These are phyloP conservation scores for Sebastes minor DNA, from an alignment of 2,797 vertebrate species.

Conservation along the genomic window DNA sequence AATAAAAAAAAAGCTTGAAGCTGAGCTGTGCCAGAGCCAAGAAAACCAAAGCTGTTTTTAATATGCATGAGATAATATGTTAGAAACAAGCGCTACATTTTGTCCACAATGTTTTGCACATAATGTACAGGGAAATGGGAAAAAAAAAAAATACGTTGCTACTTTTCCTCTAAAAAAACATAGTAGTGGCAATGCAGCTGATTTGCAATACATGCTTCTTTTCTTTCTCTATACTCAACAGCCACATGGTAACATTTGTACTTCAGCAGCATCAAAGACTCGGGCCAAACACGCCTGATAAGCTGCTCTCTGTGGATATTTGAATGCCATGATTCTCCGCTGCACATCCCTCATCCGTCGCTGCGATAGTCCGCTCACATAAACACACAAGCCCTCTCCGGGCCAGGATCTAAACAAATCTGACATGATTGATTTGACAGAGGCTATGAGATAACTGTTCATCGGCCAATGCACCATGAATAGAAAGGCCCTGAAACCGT, in stretches of 20 bases:
- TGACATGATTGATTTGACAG: constrained; percentile 82
- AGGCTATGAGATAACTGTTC: constrained; percentile 81
- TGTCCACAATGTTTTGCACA: constrained; percentile 22
- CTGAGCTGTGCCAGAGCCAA: constrained; percentile 49
- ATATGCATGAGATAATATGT: constrained; percentile 43
- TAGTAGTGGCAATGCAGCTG: constrained; percentile 11
- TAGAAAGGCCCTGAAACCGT: constrained; percentile 71
- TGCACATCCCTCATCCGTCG: constrained; percentile 69
- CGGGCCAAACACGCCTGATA: constrained; percentile 72
- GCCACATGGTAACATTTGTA: constrained; percentile 62
- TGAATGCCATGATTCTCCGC: constrained; percentile 64
- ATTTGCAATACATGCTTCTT: constrained; percentile 22
- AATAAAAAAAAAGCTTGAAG: constrained; percentile 32
- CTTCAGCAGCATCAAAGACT: constrained; percentile 66
- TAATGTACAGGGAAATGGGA: not conserved
- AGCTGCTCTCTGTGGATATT: constrained; percentile 71
- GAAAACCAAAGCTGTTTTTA: constrained; percentile 49
- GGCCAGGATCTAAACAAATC: constrained; percentile 81
- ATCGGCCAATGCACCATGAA: constrained; percentile 70
- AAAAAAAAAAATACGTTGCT: not conserved
- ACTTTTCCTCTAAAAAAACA: not conserved
- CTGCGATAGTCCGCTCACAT: constrained; percentile 72
- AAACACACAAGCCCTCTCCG: constrained; percentile 71
- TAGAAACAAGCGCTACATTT: constrained; percentile 31
- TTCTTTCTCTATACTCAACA: constrained; percentile 27